Percentiles rank a stretch among this genome's conserved stretches.
phyloP scores from a whole-genome alignment of 2,888 invertebrate genomes.

The Tetrapedia diversipes region DNA sequence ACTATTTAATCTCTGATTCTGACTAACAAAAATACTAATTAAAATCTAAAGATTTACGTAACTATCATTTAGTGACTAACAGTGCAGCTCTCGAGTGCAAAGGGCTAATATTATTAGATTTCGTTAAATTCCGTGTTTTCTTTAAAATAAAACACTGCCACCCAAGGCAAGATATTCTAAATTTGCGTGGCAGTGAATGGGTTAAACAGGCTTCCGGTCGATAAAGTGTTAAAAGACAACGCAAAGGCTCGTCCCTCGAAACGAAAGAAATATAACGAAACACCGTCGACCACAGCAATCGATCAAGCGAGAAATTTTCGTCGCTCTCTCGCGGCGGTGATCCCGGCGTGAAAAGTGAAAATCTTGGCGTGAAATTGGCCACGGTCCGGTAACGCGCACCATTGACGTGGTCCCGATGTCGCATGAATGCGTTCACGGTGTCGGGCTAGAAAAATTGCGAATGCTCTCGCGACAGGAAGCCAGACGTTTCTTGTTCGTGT shows the following conservation, averaged over 20 bases:
- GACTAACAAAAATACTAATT: no score
- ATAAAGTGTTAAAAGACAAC: no score
- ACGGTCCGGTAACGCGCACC: constrained; percentile 61
- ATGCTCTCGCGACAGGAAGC: constrained; percentile 34
- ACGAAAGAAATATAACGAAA: constrained; percentile 44
- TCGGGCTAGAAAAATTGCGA: constrained; percentile 43
- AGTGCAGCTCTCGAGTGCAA: no score
- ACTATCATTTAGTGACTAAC: no score
- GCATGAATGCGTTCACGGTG: constrained; percentile 19
- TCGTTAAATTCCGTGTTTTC: no score
- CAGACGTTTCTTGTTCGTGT: constrained; percentile 11
- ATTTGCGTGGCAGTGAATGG: no score
- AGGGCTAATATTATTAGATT: no score
- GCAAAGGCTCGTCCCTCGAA: background rate
- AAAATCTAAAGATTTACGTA: no score
- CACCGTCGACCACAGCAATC: constrained; percentile 19
- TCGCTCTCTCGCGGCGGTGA: constrained; percentile 31
- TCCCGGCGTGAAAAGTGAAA: constrained; percentile 74
- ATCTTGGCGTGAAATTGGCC: constrained; percentile 75
- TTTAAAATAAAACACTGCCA: no score
- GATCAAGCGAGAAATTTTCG: constrained; percentile 59
- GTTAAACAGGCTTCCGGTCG: no score
- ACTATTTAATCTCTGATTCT: no score
- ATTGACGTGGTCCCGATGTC: constrained; percentile 41
- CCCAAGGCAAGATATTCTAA: no score